Evolutionary conservation across 2,888 invertebrate genomes (phyloP), one percentile per base, ranked within the genome.

Genomic region (Andrena bucephala): DNA sequence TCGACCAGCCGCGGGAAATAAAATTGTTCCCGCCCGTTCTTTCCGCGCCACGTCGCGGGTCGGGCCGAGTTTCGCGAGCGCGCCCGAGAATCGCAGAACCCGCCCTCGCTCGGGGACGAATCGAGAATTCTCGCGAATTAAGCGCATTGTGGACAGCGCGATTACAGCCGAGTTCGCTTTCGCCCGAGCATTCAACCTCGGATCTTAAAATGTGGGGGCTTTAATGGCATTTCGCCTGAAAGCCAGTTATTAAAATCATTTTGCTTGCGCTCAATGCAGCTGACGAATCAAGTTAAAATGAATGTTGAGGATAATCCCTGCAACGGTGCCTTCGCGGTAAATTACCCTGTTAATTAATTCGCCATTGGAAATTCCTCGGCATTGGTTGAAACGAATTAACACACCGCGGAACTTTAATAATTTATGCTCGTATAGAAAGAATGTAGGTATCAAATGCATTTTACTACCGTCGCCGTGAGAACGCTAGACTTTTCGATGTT

Each of bases 1-100:
- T 81, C 60, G 65, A 36, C 16, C 74, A 52, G 48, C 50, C 81
- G 50, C 36, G 59, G 42, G 52, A 52, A 69, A 81, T 81, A 81
- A 73, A 81, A 81, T 68, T 59, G 65, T 66, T 81, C 24, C 24
- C 52, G 57, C 57, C 57, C n/a, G 48, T 42, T 67, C 48, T 63
- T 52, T 63, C 6, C 33, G 16, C 63, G 50, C 57, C 68, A 24
- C 79, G 24, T 20, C 42, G 24, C 79, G 42, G 42, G 65, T 8
- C 36, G 13, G 52, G 71, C 42, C 52, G 65, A 27, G 10, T 52
- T 54, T 68, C 50, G 27, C 50, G 31, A 20, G 20, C 13, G 10
- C 33, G 3, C 10, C 20, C 10, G 24, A 27, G 57, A 27, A 24
- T 57, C 24, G 20, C 54, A 8, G 20, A 54, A 13, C 0, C 10